A percentile compares a stretch with the other conserved stretches of the same genome.
These are phyloP conservation scores for Sebastes oblongus DNA, from an alignment of 2,797 vertebrate species.

Conservation along the genomic window DNA sequence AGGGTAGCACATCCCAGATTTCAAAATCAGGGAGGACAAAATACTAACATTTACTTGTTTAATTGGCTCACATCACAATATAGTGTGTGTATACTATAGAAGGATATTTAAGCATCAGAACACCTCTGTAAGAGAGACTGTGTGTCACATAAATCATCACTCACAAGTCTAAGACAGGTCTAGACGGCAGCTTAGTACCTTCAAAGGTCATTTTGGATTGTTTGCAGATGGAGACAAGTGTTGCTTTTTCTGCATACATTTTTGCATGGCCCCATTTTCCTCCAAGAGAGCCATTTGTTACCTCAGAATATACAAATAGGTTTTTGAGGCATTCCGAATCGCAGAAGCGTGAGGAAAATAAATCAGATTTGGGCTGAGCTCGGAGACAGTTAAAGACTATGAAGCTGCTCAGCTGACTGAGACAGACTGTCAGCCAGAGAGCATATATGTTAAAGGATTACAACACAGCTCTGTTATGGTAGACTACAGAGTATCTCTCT, in stretches of 20 bases:
- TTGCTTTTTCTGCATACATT: slow-evolving; percentile 28
- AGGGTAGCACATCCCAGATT: too few relatives aligned
- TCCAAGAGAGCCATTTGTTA: slow-evolving; percentile 52
- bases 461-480: slow-evolving; percentile 41
- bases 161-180: neutral
- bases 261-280: slow-evolving; percentile 13
- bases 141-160: neutral
- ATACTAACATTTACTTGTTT: too few relatives aligned
- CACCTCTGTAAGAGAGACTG: neutral
- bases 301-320: slow-evolving; percentile 42
- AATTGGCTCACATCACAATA: too few relatives aligned
- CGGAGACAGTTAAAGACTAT: slow-evolving; percentile 34
- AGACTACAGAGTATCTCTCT: slow-evolving; percentile 16
- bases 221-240: slow-evolving; percentile 2
- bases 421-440: slow-evolving; percentile 48
- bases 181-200: neutral
- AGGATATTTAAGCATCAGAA: neutral
- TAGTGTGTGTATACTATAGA: neutral
- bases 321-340: slow-evolving; percentile 51
- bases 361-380: slow-evolving; percentile 58
- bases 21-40: too few relatives aligned
- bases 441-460: slow-evolving; percentile 58
- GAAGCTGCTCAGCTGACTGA: slow-evolving; percentile 50
- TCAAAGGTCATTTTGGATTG: neutral
- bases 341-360: slow-evolving; percentile 51